Evolutionary conservation across 2,113 vertebrate genomes (phyloP), one percentile per base, ranked within the genome.

Genomic region (Sarotherodon lohbergeri): DNA sequence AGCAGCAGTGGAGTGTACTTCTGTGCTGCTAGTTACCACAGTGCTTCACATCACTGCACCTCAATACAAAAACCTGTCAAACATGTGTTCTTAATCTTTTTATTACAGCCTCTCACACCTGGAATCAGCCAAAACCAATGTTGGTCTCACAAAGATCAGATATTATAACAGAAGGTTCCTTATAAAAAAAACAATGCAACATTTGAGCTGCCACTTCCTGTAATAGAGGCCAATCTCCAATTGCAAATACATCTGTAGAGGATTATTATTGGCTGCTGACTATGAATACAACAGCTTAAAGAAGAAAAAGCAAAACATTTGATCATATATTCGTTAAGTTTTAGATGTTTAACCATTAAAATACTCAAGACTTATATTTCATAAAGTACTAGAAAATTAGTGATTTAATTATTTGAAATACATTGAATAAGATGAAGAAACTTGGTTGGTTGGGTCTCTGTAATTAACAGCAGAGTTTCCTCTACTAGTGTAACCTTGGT

Each of bases 381-480:
- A 1, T 54, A 2, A 54, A 1, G 52, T 54, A 54, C 0, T 0
- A 54, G 52, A 54, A 54, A 54, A 54, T 54, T 54, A 1, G 19
- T 6, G 19, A 54, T 54, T 11, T 22, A n/a, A 22, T 3, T 11
- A 0, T 54, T 22, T 54, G 5, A 54, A 11, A 54, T 22, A 54
- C 2, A 54, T 0, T 3, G 52, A 54, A 1, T 22, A 54, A 54
- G 8, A 0, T 0, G 1, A 52, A 5, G 50, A 0, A 52, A 52
- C 50, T n/a, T 52, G 50, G 19, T 52, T 52, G 50, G 17, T 52
- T n/a, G 50, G 50, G 19, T n/a, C 19, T 52, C 48, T 52, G 0
- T 19, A 52, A 52, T 52, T 52, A 50, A 50, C 1, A 50, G 48
- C 17, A 52, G 17, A 52, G 17, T 3, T 52, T 52, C 17, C 17